phyloP scores from a whole-genome alignment of 2,113 vertebrate species.

The Anser cygnoides region DNA sequence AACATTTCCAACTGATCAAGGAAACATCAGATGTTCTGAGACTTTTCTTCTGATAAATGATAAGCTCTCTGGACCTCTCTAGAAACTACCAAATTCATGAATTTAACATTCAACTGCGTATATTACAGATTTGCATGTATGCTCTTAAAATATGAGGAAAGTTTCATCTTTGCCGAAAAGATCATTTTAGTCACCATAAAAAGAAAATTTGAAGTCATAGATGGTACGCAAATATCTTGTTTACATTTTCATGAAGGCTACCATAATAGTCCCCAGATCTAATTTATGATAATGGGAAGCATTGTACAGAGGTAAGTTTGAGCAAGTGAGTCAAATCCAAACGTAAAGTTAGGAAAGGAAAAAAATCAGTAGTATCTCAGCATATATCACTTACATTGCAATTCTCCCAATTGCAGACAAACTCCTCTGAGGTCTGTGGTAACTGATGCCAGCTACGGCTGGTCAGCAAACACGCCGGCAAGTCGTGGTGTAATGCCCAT shows the following conservation, averaged over 20 bases:
- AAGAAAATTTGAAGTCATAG: not conserved
- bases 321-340: not conserved
- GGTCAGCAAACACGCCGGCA: conserved; percentile 74
- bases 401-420: conserved; percentile 79
- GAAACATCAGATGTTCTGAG: not conserved
- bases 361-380: not conserved
- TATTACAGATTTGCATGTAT: not conserved
- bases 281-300: not conserved
- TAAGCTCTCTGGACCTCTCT: not conserved
- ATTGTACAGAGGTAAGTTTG: not conserved
- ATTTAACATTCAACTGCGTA: not conserved
- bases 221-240: not conserved
- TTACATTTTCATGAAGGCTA: not conserved
- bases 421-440: conserved; percentile 68
- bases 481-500: conserved; percentile 56
- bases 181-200: not conserved
- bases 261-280: accelerated
- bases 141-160: not conserved
- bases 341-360: not conserved
- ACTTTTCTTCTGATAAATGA: not conserved
- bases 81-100: not conserved
- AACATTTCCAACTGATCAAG: not conserved
- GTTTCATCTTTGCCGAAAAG: not conserved
- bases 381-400: conserved; percentile 72
- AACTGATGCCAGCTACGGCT: conserved; percentile 72